Base-by-base conservation (phyloP, 2,797 vertebrate genomes). In the Chaenodraco wilsoni region DNA sequence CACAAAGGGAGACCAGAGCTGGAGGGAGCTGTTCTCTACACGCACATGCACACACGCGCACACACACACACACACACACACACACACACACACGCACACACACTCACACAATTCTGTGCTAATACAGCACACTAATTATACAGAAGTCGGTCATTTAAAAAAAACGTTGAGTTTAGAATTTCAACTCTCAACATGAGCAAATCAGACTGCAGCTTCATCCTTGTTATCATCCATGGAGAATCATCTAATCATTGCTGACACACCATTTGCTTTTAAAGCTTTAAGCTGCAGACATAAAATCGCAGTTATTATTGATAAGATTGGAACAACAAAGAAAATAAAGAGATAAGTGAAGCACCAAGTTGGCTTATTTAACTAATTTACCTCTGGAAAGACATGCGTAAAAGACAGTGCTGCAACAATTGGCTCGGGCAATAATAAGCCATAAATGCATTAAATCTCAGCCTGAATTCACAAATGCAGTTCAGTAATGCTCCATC, bases 21-120 rank as follows among this genome's bases (percentile, higher is more conserved):
- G 70, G 8, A 70, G 79, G 92, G 92, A 95, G 92, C 95, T 95
- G 94, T 95, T 89, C 93, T 78, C 95, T 4, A 27, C 27, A 27
- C 27, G 5, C 27, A 93, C 95, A 94, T 92, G 93, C 94, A 27
- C 27, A 27, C 4, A 4, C 1, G 0, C 4, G 1, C 27, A 1
- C 27, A 93, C 94, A 5, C 27, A 4, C 4, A 4, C 27, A 1
- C 27, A 4, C 27, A 27, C 27, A 4, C 27, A 27, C 23, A 31
- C 14, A 40, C 10, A 56, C 16, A 37, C 49, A 16, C 44, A n/a
- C 31, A 3, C 63, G 59, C 37, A 33, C 19, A 21, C 15, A 3
- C 40, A 37, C 68, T 49, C 44, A 51, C 52, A 55, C 52, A 56
- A n/a, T 2, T 37, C 12, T 43, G 51, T 27, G 31, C 4, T 54